phyloP scores from a whole-genome alignment of 2,888 invertebrate genomes.

The Bimastos eiseni region DNA sequence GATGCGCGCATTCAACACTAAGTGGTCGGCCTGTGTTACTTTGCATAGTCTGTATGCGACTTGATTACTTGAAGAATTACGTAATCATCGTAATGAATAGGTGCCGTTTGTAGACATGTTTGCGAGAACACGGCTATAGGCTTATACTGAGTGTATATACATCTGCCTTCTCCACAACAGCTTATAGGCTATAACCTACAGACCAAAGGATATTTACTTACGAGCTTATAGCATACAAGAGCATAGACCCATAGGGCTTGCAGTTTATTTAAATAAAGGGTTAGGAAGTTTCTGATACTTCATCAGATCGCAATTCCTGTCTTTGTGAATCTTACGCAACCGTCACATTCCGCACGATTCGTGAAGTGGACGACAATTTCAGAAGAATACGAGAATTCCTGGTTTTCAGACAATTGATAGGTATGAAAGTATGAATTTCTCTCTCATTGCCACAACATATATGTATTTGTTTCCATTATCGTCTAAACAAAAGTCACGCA shows the following conservation, averaged over 20 bases:
- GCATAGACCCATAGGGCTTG: background rate
- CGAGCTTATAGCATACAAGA: no score
- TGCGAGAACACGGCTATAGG: background rate
- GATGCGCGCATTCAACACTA: background rate
- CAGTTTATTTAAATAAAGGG: background rate
- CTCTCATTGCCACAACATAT: background rate
- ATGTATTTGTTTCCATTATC: background rate
- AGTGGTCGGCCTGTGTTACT: no score
- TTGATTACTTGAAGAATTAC: background rate
- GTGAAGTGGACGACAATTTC: background rate
- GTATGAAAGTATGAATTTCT: background rate
- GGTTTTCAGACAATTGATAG: background rate
- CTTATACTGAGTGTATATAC: background rate
- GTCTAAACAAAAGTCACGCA: no score
- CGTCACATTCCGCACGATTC: background rate
- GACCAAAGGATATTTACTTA: background rate
- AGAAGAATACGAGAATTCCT: background rate
- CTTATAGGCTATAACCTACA: background rate
- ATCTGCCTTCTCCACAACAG: background rate
- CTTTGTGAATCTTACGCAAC: background rate
- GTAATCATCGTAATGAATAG: background rate
- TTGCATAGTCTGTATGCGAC: background rate
- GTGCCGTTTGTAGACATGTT: background rate
- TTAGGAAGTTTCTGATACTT: background rate
- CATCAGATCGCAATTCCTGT: no score